Percentiles rank a stretch among this genome's conserved stretches.
These are phyloP conservation scores for Drosophila mercatorum DNA, from an alignment of 2,888 invertebrate genomes.

Conservation along the genomic window DNA sequence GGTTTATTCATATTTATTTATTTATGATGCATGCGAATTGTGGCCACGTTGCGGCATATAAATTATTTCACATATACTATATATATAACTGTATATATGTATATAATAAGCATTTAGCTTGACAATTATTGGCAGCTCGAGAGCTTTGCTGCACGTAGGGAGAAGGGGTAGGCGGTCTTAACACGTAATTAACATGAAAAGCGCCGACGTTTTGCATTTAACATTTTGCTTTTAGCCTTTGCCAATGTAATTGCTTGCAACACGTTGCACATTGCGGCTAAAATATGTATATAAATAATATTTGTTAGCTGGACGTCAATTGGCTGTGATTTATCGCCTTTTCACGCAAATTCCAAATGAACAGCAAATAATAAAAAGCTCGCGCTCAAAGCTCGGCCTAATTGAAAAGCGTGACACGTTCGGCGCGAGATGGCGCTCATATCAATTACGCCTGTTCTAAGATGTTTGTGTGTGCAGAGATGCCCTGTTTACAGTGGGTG, in stretches of 20 bases:
- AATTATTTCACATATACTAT: constrained; percentile 56
- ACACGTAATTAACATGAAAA: constrained; percentile 69
- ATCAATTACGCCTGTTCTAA: constrained; percentile 35
- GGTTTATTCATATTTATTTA: constrained; percentile 35
- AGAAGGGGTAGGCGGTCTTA: background rate
- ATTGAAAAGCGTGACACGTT: constrained; percentile 64
- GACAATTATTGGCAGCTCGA: constrained; percentile 64
- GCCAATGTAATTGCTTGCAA: constrained; percentile 56
- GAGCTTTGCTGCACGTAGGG: constrained; percentile 19
- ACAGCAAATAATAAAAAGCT: constrained; percentile 8
- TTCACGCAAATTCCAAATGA: constrained; percentile 24
- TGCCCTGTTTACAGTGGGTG: constrained; percentile 11
- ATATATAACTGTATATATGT: background rate
- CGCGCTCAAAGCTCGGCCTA: constrained; percentile 38
- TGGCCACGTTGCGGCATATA: constrained; percentile 62
- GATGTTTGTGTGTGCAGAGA: constrained; percentile 8
- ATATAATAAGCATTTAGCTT: constrained; percentile 22
- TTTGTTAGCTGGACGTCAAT: constrained; percentile 12
- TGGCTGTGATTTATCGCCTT: constrained; percentile 26
- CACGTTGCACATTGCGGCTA: constrained; percentile 32
- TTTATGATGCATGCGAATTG: constrained; percentile 66
- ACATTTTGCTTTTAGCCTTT: constrained; percentile 13
- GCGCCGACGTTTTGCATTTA: constrained; percentile 58
- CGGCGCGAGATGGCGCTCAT: constrained; percentile 11
- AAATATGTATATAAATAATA: constrained; percentile 7